Conservation (phyloP, 2,113 vertebrate genomes). For the Montifringilla adamsi region DNA sequence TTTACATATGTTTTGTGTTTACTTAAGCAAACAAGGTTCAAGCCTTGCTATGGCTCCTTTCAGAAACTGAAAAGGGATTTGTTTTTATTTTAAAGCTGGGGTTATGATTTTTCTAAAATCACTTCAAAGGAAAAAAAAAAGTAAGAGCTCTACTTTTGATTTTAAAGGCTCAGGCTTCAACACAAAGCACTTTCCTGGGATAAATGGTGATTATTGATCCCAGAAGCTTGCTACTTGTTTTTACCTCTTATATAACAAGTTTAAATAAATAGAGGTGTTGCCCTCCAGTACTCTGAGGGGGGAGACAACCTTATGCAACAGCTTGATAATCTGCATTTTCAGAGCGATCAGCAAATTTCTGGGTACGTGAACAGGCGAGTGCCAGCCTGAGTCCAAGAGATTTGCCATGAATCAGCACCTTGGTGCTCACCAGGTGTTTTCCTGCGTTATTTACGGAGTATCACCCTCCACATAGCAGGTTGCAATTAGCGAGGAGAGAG, state of each 20-base stretch:
- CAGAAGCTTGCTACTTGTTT: background rate
- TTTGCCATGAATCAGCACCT: slow-evolving; percentile 67
- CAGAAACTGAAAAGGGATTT: background rate
- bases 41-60: background rate
- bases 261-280: background rate
- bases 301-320: slow-evolving; percentile 46
- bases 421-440: slow-evolving; percentile 51
- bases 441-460: slow-evolving; percentile 50
- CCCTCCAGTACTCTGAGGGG: slow-evolving; percentile 8
- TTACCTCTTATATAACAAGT: background rate
- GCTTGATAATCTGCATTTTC: slow-evolving; percentile 48
- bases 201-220: background rate
- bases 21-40: background rate
- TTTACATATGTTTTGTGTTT: fast-evolving
- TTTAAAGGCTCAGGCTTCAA: background rate
- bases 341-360: slow-evolving; percentile 57
- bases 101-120: background rate
- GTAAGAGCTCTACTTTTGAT: background rate
- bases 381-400: slow-evolving; percentile 42
- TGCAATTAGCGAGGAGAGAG: slow-evolving; percentile 40
- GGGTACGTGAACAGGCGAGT: slow-evolving; percentile 59
- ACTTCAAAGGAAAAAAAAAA: background rate
- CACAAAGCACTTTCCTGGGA: background rate
- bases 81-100: background rate
- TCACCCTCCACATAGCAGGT: background rate